Percentiles rank a stretch among this genome's conserved stretches.
Evolutionary conservation across 2,888 invertebrate genomes (phyloP).

Genomic region (Sesia bembeciformis): DNA sequence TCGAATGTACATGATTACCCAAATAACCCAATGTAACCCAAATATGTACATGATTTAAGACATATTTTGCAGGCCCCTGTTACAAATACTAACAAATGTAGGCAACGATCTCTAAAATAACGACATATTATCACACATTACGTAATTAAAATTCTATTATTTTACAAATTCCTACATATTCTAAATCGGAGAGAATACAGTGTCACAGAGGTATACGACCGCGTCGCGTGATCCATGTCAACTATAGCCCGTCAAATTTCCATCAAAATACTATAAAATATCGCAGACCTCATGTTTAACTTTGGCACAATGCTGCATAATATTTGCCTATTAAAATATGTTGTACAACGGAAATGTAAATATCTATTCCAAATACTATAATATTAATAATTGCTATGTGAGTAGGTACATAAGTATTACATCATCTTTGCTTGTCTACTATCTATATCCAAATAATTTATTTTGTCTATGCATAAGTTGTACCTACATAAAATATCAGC

Average conservation of each 20-base stretch:
- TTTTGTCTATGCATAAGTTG: too few relatives aligned
- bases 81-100: too few relatives aligned
- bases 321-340: not conserved
- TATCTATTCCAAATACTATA: not conserved
- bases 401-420: not conserved
- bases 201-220: slow-evolving; percentile 20
- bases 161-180: not conserved
- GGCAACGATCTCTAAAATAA: too few relatives aligned
- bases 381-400: not conserved
- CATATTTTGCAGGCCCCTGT: too few relatives aligned
- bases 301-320: slow-evolving; percentile 14
- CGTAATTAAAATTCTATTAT: too few relatives aligned
- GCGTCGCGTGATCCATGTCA: slow-evolving; percentile 28
- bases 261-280: slow-evolving; percentile 36
- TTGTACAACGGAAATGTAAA: not conserved
- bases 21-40: too few relatives aligned
- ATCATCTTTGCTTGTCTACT: not conserved
- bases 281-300: slow-evolving; percentile 21
- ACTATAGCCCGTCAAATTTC: slow-evolving; percentile 28
- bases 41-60: too few relatives aligned
- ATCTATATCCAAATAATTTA: too few relatives aligned
- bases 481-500: too few relatives aligned
- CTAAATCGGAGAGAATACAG: not conserved
- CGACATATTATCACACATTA: too few relatives aligned
- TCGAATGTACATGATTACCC: too few relatives aligned